Conservation (phyloP, 2,888 invertebrate genomes). For the Drosophila anomalata region DNA sequence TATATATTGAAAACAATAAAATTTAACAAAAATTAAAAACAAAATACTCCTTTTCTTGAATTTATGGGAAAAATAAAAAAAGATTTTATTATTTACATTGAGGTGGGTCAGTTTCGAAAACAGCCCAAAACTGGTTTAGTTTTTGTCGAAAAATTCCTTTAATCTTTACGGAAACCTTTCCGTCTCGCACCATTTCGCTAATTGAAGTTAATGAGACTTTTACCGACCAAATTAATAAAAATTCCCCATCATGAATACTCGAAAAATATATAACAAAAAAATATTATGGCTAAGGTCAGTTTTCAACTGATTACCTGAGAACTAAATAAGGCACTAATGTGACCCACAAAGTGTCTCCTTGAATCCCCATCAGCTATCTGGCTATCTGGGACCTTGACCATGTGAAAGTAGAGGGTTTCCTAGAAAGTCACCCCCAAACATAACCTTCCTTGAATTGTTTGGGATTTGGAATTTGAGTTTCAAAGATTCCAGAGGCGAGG, state of each 20-base stretch:
- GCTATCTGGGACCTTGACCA: slow-evolving; percentile 21
- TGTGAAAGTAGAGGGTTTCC: slow-evolving; percentile 21
- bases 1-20: slow-evolving; percentile 43
- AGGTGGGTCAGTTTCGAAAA: slow-evolving; percentile 25
- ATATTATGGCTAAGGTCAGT: slow-evolving; percentile 33
- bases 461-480: slow-evolving; percentile 46
- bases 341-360: slow-evolving; percentile 17
- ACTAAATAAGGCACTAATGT: background rate
- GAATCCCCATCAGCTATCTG: slow-evolving; percentile 11
- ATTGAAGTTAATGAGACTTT: slow-evolving; percentile 37
- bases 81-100: slow-evolving; percentile 4
- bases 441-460: slow-evolving; percentile 39
- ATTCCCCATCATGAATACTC: background rate
- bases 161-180: slow-evolving; percentile 54
- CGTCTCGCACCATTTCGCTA: slow-evolving; percentile 51
- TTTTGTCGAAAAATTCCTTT: slow-evolving; percentile 23
- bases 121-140: slow-evolving; percentile 13
- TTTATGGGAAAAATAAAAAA: background rate
- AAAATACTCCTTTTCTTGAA: slow-evolving; percentile 1
- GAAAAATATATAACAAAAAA: slow-evolving; percentile 3
- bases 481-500: slow-evolving; percentile 21
- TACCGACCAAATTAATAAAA: slow-evolving; percentile 3
- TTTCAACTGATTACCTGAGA: background rate
- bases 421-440: slow-evolving; percentile 29
- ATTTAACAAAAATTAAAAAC: slow-evolving; percentile 32